Conservation (phyloP, 2,113 vertebrate genomes). For the Lethenteron camtschaticum region DNA sequence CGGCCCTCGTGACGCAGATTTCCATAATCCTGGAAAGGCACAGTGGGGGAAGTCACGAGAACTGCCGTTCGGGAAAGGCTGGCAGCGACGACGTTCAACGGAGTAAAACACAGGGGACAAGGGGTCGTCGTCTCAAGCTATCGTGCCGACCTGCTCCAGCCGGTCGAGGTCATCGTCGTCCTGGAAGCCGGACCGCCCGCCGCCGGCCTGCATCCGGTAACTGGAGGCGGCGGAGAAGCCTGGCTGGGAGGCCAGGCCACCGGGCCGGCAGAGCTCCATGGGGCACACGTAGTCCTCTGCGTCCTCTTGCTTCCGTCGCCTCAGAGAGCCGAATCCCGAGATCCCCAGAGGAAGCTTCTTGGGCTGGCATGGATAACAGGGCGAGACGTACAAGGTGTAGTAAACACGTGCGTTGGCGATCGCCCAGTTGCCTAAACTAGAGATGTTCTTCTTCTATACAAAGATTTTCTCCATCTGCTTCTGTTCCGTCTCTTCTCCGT, state of each 20-base stretch:
- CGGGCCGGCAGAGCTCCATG: slow-evolving; percentile 67
- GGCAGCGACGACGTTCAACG: background rate
- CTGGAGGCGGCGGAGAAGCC: slow-evolving; percentile 20
- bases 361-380: slow-evolving; percentile 26
- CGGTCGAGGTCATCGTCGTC: slow-evolving; percentile 71
- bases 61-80: background rate
- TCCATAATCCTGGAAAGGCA: background rate
- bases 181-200: slow-evolving; percentile 49
- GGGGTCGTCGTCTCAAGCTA: accelerated
- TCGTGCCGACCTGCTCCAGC: slow-evolving; percentile 46
- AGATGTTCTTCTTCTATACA: no score
- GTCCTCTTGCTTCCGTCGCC: slow-evolving; percentile 78
- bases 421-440: no score
- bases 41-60: background rate
- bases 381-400: no score
- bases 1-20: background rate
- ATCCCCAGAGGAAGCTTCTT: slow-evolving; percentile 61
- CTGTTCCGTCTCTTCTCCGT: no score
- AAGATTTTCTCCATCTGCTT: no score
- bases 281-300: slow-evolving; percentile 83
- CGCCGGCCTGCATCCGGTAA: slow-evolving; percentile 15
- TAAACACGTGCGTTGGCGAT: no score
- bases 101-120: background rate
- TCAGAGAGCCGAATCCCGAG: slow-evolving; percentile 45
- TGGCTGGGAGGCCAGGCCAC: slow-evolving; percentile 48